phyloP scores from a whole-genome alignment of 1,140 invertebrate species.

The Lysiphlebus fabarum region DNA sequence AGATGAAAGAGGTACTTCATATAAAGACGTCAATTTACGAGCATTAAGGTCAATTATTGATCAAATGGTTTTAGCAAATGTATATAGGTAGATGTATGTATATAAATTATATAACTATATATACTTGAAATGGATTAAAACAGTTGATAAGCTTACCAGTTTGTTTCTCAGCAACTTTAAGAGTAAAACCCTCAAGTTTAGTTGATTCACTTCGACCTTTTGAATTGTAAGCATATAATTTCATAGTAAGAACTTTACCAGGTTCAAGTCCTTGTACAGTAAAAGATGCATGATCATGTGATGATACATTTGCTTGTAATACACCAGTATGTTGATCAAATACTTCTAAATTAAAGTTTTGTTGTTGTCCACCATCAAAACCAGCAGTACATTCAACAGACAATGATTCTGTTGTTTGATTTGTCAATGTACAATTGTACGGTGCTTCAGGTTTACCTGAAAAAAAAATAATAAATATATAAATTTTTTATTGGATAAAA shows the following conservation, averaged over 20 bases:
- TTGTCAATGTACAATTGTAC: slow-evolving; percentile 74
- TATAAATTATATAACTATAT: no score
- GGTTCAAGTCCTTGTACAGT: slow-evolving; percentile 67
- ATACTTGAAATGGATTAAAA: no score
- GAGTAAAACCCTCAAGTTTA: slow-evolving; percentile 76
- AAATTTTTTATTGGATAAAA: neutral
- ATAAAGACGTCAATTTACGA: no score
- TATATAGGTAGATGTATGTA: no score
- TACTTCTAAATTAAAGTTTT: slow-evolving; percentile 71
- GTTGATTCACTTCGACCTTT: slow-evolving; percentile 80
- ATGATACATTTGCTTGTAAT: slow-evolving; percentile 68
- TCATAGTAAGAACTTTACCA: slow-evolving; percentile 66
- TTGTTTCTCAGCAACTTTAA: slow-evolving; percentile 76
- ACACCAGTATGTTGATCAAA: slow-evolving; percentile 65
- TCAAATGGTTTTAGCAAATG: no score
- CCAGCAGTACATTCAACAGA: slow-evolving; percentile 73
- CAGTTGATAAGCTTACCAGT: slow-evolving; percentile 62
- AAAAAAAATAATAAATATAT: neutral
- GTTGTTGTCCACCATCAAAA: slow-evolving; percentile 74
- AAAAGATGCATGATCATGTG: slow-evolving; percentile 64
- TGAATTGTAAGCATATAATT: slow-evolving; percentile 77
- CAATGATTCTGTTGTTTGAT: slow-evolving; percentile 76
- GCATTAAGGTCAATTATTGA: no score
- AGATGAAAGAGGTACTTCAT: no score
- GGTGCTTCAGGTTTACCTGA: slow-evolving; percentile 76